Evolutionary conservation across 2,888 invertebrate species (phyloP).

Genomic region (Rhimphoctona megacephalus): DNA sequence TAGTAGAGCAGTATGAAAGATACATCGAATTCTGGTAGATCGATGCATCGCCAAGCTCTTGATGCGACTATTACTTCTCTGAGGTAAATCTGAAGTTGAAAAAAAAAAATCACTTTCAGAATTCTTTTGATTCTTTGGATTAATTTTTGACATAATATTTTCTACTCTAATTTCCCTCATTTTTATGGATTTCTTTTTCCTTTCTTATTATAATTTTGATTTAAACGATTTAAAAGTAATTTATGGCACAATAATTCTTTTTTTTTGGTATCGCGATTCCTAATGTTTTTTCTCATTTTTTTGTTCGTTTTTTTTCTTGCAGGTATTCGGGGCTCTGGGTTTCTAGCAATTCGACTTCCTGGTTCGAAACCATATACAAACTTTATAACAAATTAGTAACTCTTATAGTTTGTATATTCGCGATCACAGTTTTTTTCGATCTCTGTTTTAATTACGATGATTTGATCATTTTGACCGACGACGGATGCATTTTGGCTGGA

Average conservation of each 20-base stretch:
- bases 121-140: neutral
- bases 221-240: neutral
- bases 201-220: too few relatives aligned
- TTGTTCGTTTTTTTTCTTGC: neutral
- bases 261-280: neutral
- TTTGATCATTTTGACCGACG: slow-evolving; percentile 74
- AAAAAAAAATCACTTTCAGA: neutral
- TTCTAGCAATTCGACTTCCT: slow-evolving; percentile 9
- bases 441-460: slow-evolving; percentile 71
- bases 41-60: slow-evolving; percentile 47
- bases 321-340: slow-evolving; percentile 62
- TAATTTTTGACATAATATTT: neutral
- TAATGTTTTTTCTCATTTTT: neutral
- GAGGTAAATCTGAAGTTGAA: slow-evolving; percentile 35
- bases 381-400: slow-evolving; percentile 72
- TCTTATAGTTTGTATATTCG: slow-evolving; percentile 69
- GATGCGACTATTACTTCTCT: slow-evolving; percentile 60
- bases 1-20: slow-evolving; percentile 22
- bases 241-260: neutral
- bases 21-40: neutral
- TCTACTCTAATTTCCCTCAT: too few relatives aligned
- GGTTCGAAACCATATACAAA: slow-evolving; percentile 61
- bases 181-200: too few relatives aligned
- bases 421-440: slow-evolving; percentile 72
- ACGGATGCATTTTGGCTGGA: slow-evolving; percentile 76